Evolutionary conservation across 2,888 invertebrate species (phyloP).

Genomic region (Neuroscelio doddi): DNA sequence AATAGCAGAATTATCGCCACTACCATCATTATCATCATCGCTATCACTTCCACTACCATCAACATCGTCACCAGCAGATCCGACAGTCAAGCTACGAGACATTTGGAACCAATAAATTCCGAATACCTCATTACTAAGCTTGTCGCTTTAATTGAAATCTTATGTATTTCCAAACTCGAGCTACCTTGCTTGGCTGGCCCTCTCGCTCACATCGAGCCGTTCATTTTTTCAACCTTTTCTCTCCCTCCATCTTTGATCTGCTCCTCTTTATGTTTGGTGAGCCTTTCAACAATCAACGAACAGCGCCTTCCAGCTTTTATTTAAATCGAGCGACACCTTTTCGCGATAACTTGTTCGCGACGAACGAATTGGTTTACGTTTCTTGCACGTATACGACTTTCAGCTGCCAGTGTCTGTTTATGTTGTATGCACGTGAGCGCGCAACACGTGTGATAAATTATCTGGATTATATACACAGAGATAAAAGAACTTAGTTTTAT

Average conservation of each 20-base stretch:
- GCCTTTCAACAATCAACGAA: conserved; percentile 47
- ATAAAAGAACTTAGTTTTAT: too few species aligned
- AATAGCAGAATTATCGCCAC: too few species aligned
- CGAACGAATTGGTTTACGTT: conserved; percentile 42
- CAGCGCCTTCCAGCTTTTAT: conserved; percentile 56
- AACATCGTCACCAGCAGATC: conserved; percentile 29
- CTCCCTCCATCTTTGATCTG: conserved; percentile 14
- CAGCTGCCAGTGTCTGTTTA: not conserved
- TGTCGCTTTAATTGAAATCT: conserved; percentile 78
- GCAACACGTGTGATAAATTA: too few species aligned
- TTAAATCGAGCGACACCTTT: conserved; percentile 60
- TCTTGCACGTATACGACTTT: conserved; percentile 21
- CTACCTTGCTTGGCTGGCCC: conserved; percentile 36
- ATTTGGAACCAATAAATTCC: conserved; percentile 65
- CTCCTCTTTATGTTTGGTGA: conserved; percentile 36
- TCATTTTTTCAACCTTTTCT: conserved; percentile 44
- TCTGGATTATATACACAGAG: too few species aligned
- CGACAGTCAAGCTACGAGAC: conserved; percentile 57
- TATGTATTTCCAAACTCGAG: conserved; percentile 72
- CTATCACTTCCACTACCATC: conserved; percentile 10
- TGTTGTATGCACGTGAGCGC: too few species aligned
- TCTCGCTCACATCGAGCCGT: conserved; percentile 26
- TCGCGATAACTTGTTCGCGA: conserved; percentile 55
- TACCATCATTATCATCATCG: conserved; percentile 38
- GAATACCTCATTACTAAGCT: conserved; percentile 75